Base-by-base conservation (phyloP, 2,888 invertebrate species). In the Sericinus montela region DNA sequence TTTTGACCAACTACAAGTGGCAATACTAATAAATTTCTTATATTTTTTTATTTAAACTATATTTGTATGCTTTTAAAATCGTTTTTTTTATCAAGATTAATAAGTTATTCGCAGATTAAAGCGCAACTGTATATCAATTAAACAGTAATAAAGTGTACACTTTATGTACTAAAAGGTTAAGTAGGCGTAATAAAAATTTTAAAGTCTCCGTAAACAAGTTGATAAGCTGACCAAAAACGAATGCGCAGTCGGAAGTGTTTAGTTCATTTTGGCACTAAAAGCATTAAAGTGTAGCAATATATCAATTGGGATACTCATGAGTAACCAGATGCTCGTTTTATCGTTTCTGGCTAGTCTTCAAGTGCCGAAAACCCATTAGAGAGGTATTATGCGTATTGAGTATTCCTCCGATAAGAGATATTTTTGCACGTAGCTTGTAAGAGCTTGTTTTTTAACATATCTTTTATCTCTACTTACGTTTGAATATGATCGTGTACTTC, bases 341-440 rank as follows among this genome's bases (percentile, higher is more conserved):
- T 86, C 84, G 73, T 71, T 78, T 76, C 80, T 82, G 84, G 83
- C 83, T 80, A 85, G 84, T 85, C 83, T 75, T 87, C 87, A 85
- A 87, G 87, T 85, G 83, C 72, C 65, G 71, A 78, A 80, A 80
- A 72, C 62, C 81, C 85, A 87, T 87, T 86, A 86, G 80, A 71
- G 75, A 8, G 64, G 69, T 77, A 79, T 81, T 77, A 75, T 68
- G 72, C 69, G 72, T 69, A 72, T 70, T 68, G 71, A 75, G 74
- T 80, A 78, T 74, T 71, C 67, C 58, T 54, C 52, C 56, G 75
- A 79, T 79, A 76, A 61, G 51, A 57, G 56, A 51, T 73, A 72
- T 72, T 75, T 77, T 76, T 71, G 75, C 70, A 63, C 61, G 45
- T 29, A 30, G 25, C 25, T 8, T 25, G 8, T 8, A 25, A 8